These are phyloP conservation scores for Nycticebus coucang DNA, from an alignment of 2,113 vertebrate genomes.

Conservation along the genomic window DNA sequence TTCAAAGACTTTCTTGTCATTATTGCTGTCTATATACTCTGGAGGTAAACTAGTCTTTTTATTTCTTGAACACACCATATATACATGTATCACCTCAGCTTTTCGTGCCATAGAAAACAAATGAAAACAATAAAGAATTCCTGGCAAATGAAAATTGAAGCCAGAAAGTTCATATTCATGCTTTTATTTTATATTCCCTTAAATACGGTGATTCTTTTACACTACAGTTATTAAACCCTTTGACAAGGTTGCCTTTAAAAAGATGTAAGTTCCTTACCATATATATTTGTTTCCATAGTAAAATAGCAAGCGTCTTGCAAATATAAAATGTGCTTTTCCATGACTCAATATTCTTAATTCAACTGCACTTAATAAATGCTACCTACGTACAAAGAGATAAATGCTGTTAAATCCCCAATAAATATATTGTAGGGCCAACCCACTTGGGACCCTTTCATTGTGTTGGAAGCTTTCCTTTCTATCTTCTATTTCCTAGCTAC, in stretches of 20 bases:
- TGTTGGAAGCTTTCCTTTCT: too few species aligned
- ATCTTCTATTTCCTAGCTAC: too few species aligned
- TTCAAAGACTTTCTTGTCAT: neutral
- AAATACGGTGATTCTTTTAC: neutral
- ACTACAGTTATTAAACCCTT: neutral
- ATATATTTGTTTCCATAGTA: constrained; percentile 1
- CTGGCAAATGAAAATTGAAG: constrained; percentile 28
- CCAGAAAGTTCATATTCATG: neutral
- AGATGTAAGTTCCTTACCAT: constrained; percentile 19
- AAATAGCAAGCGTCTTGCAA: neutral
- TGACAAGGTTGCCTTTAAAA: neutral
- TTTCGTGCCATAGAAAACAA: neutral
- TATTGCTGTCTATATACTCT: neutral
- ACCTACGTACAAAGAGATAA: constrained; percentile 32
- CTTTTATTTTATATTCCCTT: neutral
- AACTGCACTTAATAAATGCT: constrained; percentile 53
- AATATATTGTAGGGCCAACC: neutral
- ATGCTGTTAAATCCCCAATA: constrained; percentile 39
- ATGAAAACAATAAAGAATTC: neutral
- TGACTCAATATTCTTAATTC: constrained; percentile 45
- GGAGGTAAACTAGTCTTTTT: neutral
- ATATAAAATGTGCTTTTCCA: constrained; percentile 17
- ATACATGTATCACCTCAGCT: neutral
- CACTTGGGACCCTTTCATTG: too few species aligned
- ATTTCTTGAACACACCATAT: neutral